Evolutionary conservation across 2,797 vertebrate genomes (phyloP), one percentile per base, ranked within the genome.

Genomic region (Lacerta bilineata): DNA sequence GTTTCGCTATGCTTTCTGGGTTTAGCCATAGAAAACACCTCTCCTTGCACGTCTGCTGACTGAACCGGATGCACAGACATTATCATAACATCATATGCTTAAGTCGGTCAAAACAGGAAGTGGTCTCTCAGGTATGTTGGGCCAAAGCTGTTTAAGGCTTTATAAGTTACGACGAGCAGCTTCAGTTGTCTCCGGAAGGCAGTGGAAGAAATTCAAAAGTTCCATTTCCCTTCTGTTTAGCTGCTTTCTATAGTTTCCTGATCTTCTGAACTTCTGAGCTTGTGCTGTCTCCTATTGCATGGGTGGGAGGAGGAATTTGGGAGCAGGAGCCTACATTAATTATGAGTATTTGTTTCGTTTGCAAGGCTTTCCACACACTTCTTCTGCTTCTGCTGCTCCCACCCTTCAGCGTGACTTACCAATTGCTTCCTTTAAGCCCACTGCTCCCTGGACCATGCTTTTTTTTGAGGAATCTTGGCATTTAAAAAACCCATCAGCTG

Each of bases 401-500:
- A 13, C 46, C 41, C 36, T 23, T 46, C 11, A 9, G 64, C 11
- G 9, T 59, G 41, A 6, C 13, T 39, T 36, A 23, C 64, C 66
- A 79, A 4, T 23, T 59, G n/a, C n/a, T 86, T 79, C 11, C 61
- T 8, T 8, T 18, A 33, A 69, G 20, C 18, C n/a, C 27, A 9
- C 8, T 10, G 20, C 2, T 5, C 64, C n/a, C 6, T 23, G 33
- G 17, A 33, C 25, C 8, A 18, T n/a, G 46, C 27, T 1, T n/a
- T 46, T 50, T 18, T 23, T 2, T 29, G 4, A 59, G 64, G 77
- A 86, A 80, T 86, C 2, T 18, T 59, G 66, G 84, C 17, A 80
- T 59, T 88, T 23, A 85, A 80, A 80, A 83, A 80, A 87, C 20
- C 78, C 94, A 91, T 77, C 71, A 39, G 55, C 29, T 29, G 2